phyloP scores from a whole-genome alignment of 2,888 invertebrate genomes.

The Xestia c-nigrum region DNA sequence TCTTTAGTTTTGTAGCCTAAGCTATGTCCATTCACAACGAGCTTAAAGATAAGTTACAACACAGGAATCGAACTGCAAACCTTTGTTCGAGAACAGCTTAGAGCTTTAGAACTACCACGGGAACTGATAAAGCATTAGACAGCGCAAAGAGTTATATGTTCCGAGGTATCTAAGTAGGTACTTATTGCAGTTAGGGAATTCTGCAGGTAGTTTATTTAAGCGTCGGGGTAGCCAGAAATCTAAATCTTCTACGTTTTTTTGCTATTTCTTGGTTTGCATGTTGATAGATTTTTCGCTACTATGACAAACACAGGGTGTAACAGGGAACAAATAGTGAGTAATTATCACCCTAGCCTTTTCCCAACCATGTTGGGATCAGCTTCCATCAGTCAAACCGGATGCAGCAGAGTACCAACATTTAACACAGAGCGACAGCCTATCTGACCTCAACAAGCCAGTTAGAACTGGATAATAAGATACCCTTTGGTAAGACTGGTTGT shows the following conservation, averaged over 20 bases:
- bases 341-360: too few species aligned
- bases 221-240: background rate
- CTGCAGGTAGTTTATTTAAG: background rate
- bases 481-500: too few species aligned
- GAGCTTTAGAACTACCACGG: conserved; percentile 25
- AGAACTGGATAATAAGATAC: too few species aligned
- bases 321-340: background rate
- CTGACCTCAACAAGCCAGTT: too few species aligned
- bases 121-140: conserved; percentile 21
- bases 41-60: conserved; percentile 21
- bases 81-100: conserved; percentile 31
- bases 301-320: background rate
- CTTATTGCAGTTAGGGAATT: background rate
- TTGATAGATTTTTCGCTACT: background rate
- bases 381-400: too few species aligned
- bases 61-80: conserved; percentile 36
- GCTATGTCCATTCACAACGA: conserved; percentile 5
- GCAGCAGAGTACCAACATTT: too few species aligned
- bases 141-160: too few species aligned
- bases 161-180: background rate
- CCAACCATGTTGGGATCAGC: too few species aligned
- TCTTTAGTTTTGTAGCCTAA: background rate
- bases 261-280: background rate
- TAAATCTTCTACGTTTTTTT: background rate
- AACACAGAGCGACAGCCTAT: too few species aligned